Conservation (phyloP, 1,140 invertebrate genomes). For the Scylla paramamosain region DNA sequence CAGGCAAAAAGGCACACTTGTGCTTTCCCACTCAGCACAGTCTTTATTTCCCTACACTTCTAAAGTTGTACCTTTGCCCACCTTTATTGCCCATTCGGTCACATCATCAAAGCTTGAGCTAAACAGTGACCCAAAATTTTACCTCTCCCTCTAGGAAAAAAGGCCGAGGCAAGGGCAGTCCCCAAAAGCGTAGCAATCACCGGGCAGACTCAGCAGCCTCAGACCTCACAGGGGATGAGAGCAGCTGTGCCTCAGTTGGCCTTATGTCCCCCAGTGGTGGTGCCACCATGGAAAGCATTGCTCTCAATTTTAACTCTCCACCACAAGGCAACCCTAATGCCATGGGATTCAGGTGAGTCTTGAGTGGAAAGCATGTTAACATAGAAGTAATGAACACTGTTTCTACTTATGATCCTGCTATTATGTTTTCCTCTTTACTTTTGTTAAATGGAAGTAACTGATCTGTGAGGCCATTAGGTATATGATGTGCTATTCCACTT, state of each 20-base stretch:
- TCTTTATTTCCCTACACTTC: no score
- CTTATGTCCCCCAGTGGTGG: constrained; percentile 79
- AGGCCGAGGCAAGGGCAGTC: constrained; percentile 84
- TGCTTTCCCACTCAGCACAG: no score
- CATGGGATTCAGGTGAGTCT: constrained; percentile 68
- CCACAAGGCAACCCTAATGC: constrained; percentile 74
- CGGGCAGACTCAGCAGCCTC: constrained; percentile 81
- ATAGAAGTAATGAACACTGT: not conserved
- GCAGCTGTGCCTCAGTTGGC: constrained; percentile 79
- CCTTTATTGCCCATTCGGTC: not conserved
- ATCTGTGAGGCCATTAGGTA: no score
- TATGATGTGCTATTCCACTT: no score
- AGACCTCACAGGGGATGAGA: constrained; percentile 83
- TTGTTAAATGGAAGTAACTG: no score
- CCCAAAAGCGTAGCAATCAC: constrained; percentile 77
- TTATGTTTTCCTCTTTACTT: not conserved
- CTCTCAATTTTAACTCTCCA: constrained; percentile 79
- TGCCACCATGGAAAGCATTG: constrained; percentile 80
- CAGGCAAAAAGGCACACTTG: no score
- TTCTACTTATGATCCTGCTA: not conserved
- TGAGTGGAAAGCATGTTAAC: not conserved
- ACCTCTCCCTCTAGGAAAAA: constrained; percentile 82
- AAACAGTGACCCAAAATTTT: not conserved
- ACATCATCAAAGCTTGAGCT: not conserved
- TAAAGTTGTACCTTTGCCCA: no score